Evolutionary conservation across 2,888 invertebrate genomes (phyloP), one percentile per base, ranked within the genome.

Genomic region (Orchesellides sinensis): DNA sequence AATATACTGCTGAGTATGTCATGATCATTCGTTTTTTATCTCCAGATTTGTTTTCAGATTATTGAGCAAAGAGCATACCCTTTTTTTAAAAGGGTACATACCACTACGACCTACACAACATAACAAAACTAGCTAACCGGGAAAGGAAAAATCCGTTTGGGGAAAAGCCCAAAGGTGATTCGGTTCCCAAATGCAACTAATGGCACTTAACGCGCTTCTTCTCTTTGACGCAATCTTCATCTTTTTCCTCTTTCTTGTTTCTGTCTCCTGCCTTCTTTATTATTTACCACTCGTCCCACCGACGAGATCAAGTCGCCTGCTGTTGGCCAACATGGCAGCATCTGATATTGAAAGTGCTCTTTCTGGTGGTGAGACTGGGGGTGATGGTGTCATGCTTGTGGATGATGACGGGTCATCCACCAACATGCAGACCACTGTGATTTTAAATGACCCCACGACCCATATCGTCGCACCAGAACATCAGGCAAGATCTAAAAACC

Each of bases 141-240:
- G 40, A 40, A 40, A 40, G 40, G 32, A 35, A 54, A 63, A 70
- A 80, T 72, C 80, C 80, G 40, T 72, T 80, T 80, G 80, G 80
- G 80, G 56, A 32, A 19, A 65, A 56, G 65, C 80, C 80, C 80
- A 80, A 80, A 80, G 80, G 72, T 73, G 73, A 32, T 59, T 72
- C 80, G 73, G 81, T 66, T 72, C 61, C 80, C 83, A 82, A 77
- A 95, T 95, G 95, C 95, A 95, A 93, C 92, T 95, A 90, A 93
- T 95, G 93, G 94, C 94, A 93, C 93, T 95, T 92, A 95, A 95
- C 92, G 95, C 95, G 90, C 93, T 95, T 91, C 93, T 95, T 92
- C 95, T 95, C 95, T 95, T 95, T 92, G 95, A 95, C 92, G 93
- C 95, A 91, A 95, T 95, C 91, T 95, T 95, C 92, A 93, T 95